Evolutionary conservation across 2,888 invertebrate species (phyloP).

Genomic region (Acrobasis repandana): DNA sequence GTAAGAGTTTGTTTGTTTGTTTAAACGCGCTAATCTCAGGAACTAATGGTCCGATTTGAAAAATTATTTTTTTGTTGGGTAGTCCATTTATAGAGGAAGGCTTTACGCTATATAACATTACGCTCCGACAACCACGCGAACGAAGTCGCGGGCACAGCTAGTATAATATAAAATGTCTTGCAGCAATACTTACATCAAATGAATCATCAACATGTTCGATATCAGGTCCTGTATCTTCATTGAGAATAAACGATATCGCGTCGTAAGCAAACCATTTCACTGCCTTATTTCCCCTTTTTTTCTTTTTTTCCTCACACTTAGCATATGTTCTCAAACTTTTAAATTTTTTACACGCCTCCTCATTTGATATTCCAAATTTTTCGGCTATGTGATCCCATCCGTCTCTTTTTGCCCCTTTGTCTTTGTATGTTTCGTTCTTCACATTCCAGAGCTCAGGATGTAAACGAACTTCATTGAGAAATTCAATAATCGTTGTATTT

Average conservation of each 20-base stretch:
- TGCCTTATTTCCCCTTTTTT: background rate
- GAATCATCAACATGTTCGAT: background rate
- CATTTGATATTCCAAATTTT: conserved; percentile 28
- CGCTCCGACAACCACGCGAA: no score
- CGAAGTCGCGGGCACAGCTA: no score
- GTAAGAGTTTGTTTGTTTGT: no score
- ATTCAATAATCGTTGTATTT: conserved; percentile 6
- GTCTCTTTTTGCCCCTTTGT: conserved; percentile 33
- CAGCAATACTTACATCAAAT: background rate
- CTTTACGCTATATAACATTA: no score
- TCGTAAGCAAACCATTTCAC: conserved; percentile 17
- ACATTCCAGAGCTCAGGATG: conserved; percentile 12
- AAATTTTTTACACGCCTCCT: conserved; percentile 33
- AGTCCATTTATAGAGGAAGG: no score
- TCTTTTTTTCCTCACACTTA: conserved; percentile 20
- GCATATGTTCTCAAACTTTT: conserved; percentile 22
- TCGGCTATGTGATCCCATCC: conserved; percentile 30
- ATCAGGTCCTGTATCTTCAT: background rate
- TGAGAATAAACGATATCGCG: conserved; percentile 12
- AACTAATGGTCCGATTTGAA: no score
- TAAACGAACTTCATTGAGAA: conserved; percentile 5
- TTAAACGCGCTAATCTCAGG: no score
- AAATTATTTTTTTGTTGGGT: no score
- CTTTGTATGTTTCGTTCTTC: conserved; percentile 18
- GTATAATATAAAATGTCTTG: background rate